Evolutionary conservation across 1,140 invertebrate species (phyloP).

Genomic region (Rhizoglyphus robini): DNA sequence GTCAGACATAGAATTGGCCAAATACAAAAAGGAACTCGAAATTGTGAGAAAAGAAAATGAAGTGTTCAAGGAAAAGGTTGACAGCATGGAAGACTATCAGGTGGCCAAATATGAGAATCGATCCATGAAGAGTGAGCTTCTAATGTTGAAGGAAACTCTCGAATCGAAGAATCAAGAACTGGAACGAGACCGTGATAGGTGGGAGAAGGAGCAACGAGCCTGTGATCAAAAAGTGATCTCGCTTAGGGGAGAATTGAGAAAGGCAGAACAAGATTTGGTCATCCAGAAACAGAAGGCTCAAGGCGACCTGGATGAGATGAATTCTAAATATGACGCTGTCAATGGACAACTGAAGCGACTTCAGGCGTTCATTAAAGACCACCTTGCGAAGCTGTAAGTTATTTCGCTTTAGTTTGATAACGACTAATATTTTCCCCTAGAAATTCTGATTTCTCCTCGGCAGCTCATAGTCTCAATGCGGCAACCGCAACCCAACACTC

Average conservation of each 20-base stretch:
- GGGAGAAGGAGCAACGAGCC: neutral
- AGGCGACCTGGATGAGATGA: slow-evolving; percentile 2
- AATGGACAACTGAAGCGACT: slow-evolving; percentile 14
- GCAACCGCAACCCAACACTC: neutral
- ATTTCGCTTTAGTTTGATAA: no score
- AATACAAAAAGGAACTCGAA: slow-evolving; percentile 3
- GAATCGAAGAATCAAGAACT: neutral
- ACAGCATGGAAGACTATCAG: slow-evolving; percentile 20
- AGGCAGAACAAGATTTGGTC: slow-evolving; percentile 13
- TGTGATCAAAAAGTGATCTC: slow-evolving; percentile 8
- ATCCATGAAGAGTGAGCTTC: slow-evolving; percentile 1
- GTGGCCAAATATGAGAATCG: slow-evolving; percentile 14
- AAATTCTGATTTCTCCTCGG: neutral
- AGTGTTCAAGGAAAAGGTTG: slow-evolving; percentile 15
- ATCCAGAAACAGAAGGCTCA: neutral
- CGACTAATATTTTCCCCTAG: neutral
- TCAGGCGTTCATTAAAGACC: neutral
- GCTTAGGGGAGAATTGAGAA: slow-evolving; percentile 8
- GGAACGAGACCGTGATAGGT: slow-evolving; percentile 5
- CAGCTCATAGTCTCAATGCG: neutral
- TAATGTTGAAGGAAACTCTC: slow-evolving; percentile 4
- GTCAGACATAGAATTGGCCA: slow-evolving; percentile 9
- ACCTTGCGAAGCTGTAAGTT: slow-evolving; percentile 2
- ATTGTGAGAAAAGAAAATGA: slow-evolving; percentile 18
- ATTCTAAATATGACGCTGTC: neutral